Conservation (phyloP, 2,113 vertebrate genomes). For the Peromyscus californicus region DNA sequence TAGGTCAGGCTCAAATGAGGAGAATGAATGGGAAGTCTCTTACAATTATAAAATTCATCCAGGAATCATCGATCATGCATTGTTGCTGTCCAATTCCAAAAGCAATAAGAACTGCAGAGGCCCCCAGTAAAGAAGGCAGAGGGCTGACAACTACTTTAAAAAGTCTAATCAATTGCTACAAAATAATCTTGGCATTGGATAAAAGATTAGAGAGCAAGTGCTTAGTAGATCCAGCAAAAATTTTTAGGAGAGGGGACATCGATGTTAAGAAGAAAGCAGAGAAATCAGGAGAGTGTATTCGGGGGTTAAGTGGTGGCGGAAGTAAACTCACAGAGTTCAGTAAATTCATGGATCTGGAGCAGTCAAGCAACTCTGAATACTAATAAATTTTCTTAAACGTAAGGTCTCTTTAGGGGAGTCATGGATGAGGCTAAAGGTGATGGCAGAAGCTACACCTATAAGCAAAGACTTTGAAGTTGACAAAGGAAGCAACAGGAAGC, state of each 20-base stretch:
- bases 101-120: background rate
- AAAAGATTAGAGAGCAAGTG: background rate
- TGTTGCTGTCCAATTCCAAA: background rate
- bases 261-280: slow-evolving; percentile 3
- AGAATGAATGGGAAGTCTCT: background rate
- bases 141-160: background rate
- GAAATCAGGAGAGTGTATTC: background rate
- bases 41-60: background rate
- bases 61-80: background rate
- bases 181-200: background rate
- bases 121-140: background rate
- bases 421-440: background rate
- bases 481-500: background rate
- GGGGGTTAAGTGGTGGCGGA: background rate
- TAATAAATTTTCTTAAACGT: background rate
- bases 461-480: background rate
- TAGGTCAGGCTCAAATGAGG: background rate
- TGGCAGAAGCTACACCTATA: background rate
- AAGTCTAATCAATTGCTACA: background rate
- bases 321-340: background rate
- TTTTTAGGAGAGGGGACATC: background rate
- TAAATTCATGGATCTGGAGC: background rate
- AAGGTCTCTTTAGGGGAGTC: background rate
- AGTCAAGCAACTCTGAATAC: background rate
- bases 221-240: background rate